Conservation (phyloP, 2,888 invertebrate genomes). For the Thysanoteuthis rhombus region DNA sequence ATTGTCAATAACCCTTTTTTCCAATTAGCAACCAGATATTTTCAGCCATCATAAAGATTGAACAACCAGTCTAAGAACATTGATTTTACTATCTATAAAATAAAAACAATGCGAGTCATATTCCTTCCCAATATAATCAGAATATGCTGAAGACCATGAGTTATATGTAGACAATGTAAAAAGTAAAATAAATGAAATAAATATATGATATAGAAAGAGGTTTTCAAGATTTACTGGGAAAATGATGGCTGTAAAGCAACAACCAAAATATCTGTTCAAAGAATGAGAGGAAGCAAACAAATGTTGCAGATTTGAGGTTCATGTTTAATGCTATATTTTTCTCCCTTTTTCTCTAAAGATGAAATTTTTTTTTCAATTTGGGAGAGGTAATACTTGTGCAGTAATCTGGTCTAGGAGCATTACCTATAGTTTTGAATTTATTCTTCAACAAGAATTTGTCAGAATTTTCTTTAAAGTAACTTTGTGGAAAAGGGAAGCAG, state of each 20-base stretch:
- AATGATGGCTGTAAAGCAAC: not conserved
- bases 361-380: too few species aligned
- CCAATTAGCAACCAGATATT: not conserved
- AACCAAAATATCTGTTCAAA: not conserved
- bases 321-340: too few species aligned
- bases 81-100: not conserved
- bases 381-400: too few species aligned
- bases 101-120: not conserved
- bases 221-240: not conserved
- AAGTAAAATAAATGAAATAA: not conserved
- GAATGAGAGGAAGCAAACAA: not conserved
- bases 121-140: not conserved
- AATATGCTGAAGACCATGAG: too few species aligned
- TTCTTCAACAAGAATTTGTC: too few species aligned
- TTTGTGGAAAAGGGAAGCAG: too few species aligned
- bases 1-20: not conserved
- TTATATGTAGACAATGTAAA: not conserved
- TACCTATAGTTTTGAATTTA: too few species aligned
- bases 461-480: too few species aligned
- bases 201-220: not conserved
- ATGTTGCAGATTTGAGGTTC: not conserved
- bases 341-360: too few species aligned
- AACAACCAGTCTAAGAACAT: not conserved
- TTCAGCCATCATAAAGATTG: not conserved
- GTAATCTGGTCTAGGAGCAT: too few species aligned